A percentile compares a stretch with the other conserved stretches of the same genome.
phyloP scores from a whole-genome alignment of 2,797 vertebrate species.

The Microchirus variegatus region DNA sequence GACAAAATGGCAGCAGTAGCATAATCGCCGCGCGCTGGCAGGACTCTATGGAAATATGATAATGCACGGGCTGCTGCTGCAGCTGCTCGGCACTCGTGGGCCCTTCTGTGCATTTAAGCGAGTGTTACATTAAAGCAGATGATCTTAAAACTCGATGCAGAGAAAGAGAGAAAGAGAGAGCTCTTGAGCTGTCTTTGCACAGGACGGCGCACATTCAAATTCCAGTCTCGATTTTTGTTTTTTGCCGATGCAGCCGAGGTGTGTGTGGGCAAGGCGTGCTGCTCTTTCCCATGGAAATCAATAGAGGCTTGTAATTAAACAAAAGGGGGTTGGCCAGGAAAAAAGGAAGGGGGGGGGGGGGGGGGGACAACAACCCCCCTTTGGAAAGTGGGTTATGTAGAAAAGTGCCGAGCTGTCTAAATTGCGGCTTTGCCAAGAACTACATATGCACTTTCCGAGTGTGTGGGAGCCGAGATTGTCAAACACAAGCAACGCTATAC shows the following conservation, averaged over 20 bases:
- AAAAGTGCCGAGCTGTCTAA: slow-evolving; percentile 82
- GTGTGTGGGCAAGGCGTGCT: slow-evolving; percentile 79
- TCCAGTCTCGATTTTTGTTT: slow-evolving; percentile 68
- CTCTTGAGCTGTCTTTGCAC: slow-evolving; percentile 70
- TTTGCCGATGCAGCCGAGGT: slow-evolving; percentile 74
- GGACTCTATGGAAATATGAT: not conserved
- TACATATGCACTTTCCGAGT: slow-evolving; percentile 73
- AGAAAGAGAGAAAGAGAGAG: slow-evolving; percentile 69
- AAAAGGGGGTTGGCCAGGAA: slow-evolving; percentile 79
- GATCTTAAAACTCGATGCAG: slow-evolving; percentile 73
- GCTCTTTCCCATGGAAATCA: slow-evolving; percentile 88
- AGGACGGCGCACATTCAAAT: slow-evolving; percentile 78
- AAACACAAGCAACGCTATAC: slow-evolving; percentile 60
- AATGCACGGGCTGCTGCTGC: slow-evolving; percentile 5
- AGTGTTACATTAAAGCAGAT: slow-evolving; percentile 72
- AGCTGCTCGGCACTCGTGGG: slow-evolving; percentile 35
- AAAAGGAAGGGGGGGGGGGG: slow-evolving; percentile 15
- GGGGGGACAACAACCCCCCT: slow-evolving; percentile 64
- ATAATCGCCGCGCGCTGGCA: slow-evolving; percentile 20
- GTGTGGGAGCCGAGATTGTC: slow-evolving; percentile 53
- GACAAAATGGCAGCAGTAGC: slow-evolving; percentile 58
- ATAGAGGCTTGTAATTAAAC: slow-evolving; percentile 88
- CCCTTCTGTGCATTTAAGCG: slow-evolving; percentile 62
- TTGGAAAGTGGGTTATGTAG: slow-evolving; percentile 84
- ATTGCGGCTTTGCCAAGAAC: slow-evolving; percentile 76